Evolutionary conservation across 2,113 vertebrate genomes (phyloP).

Genomic region (Megaleporinus macrocephalus): DNA sequence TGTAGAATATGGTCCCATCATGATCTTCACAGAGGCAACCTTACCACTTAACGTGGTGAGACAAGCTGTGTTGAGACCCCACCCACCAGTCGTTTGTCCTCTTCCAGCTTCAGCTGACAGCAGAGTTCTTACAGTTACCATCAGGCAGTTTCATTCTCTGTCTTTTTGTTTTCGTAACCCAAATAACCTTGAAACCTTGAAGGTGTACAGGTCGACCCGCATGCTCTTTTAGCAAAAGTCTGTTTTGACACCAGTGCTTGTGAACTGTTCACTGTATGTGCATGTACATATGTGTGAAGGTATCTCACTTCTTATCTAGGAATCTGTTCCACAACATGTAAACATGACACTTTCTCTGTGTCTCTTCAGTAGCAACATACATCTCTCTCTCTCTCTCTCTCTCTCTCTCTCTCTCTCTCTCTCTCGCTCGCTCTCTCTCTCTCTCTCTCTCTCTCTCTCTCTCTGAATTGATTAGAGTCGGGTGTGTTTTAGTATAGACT

Average conservation of each 20-base stretch:
- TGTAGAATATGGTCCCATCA: too few species aligned
- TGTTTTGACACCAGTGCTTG: background rate
- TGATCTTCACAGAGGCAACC: too few species aligned
- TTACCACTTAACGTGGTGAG: too few species aligned
- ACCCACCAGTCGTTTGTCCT: too few species aligned
- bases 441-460: too few species aligned
- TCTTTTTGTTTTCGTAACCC: background rate
- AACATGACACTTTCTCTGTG: too few species aligned
- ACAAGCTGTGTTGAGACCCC: too few species aligned
- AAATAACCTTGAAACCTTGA: conserved; percentile 3
- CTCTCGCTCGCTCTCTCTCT: too few species aligned
- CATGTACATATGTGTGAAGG: background rate
- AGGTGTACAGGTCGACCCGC: background rate
- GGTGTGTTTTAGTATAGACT: background rate
- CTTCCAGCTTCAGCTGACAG: too few species aligned
- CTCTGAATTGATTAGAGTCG: background rate
- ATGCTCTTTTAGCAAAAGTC: conserved; percentile 1
- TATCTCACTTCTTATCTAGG: background rate
- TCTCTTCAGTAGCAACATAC: background rate
- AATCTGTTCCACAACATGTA: background rate
- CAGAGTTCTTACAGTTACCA: background rate
- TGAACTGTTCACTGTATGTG: background rate
- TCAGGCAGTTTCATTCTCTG: background rate
- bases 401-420: too few species aligned
- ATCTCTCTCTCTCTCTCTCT: too few species aligned